Base-by-base conservation (phyloP, 1,140 invertebrate genomes). In the Pomphorhynchus laevis region DNA sequence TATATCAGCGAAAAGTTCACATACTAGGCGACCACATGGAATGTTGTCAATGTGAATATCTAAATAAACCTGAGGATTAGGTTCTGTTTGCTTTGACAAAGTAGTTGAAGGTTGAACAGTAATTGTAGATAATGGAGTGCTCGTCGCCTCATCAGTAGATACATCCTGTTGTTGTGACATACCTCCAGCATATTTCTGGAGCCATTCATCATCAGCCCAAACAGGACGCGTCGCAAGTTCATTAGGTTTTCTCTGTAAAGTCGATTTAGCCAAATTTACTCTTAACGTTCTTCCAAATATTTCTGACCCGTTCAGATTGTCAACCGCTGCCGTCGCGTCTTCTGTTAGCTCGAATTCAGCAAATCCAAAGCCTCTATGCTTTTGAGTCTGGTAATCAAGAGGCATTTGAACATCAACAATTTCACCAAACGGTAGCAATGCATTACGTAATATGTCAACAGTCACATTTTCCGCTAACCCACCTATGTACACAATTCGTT, bases 281-380 rank as follows among this genome's bases (percentile, higher is more conserved):
- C 82, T 65, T 45, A 98, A 76, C 40, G 82, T 93, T 46, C 77
- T 65, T 0, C 86, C 86, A 66, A 80, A 95, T 14, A 95, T 59
- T 61, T 98, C 86, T 0, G 79, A 74, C 54, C 95, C 80, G 64
- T 95, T 86, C 76, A 95, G 91, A 51, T 98, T 98, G 60, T 98
- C 86, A 52, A 98, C 91, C 23, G 89, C 82, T 37, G 80, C 73
- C 16, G 74, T 69, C 35, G 84, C 82, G 69, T 93, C 84, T 52
- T 68, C 65, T 29, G 61, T 54, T 11, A 55, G 44, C 49, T 95
- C 86, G 63, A 84, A 98, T 61, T 95, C 86, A 47, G 95, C 71
- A 57, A 98, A 98, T 2, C 79, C 79, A 63, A 93, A 93, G 31
- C 82, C 82, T 54, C 80, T 64, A 52, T 91, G 80, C 51, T 84